Evolutionary conservation across 2,797 vertebrate genomes (phyloP).

Genomic region (Momotus momota): DNA sequence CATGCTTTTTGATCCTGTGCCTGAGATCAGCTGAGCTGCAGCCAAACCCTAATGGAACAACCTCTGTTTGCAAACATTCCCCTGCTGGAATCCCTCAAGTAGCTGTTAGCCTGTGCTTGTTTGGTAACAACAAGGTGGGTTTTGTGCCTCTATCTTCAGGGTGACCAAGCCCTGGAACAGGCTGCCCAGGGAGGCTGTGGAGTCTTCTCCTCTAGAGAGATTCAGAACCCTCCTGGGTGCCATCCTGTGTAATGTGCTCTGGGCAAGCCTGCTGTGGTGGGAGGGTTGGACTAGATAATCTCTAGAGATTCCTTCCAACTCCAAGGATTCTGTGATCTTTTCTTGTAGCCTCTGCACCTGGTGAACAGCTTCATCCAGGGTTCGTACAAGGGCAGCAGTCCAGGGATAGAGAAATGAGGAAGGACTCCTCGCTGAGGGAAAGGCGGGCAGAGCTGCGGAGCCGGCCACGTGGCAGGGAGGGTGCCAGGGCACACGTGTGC

Average conservation of each 20-base stretch:
- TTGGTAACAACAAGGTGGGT: background rate
- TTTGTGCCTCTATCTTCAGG: background rate
- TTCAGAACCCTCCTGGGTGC: no score
- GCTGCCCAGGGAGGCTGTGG: no score
- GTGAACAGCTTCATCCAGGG: background rate
- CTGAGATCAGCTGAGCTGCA: background rate
- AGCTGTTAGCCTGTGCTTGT: background rate
- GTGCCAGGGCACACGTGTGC: accelerated
- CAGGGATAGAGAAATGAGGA: background rate
- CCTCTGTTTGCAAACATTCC: background rate
- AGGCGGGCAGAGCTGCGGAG: background rate
- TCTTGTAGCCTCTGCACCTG: background rate
- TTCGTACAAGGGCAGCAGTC: background rate
- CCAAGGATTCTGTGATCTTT: no score
- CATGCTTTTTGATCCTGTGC: background rate
- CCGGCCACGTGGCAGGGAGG: background rate
- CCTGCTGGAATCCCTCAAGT: background rate
- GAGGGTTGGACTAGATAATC: no score
- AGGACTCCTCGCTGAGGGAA: background rate
- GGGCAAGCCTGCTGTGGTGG: no score
- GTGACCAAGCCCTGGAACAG: no score
- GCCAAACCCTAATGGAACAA: background rate
- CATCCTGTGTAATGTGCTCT: no score
- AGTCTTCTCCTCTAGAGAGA: no score
- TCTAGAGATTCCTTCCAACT: no score